Base-by-base conservation (phyloP, 2,113 vertebrate genomes). In the Macquaria ambigua region DNA sequence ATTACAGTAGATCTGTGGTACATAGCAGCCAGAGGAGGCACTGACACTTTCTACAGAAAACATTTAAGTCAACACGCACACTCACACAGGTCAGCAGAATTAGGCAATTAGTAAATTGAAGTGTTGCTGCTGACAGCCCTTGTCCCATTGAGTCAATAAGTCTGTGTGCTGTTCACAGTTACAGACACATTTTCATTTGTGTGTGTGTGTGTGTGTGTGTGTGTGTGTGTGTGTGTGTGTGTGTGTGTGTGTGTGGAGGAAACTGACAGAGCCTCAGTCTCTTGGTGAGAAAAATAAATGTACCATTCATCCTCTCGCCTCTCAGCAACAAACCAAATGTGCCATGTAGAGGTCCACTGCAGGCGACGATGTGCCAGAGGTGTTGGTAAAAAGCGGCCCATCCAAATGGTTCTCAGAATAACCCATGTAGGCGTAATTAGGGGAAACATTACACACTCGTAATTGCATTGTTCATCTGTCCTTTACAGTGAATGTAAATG, bases 41-140 rank as follows among this genome's bases (percentile, higher is more conserved):
- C 86, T 82, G 79, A 85, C 84, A 88, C 77, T 56, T 67, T 78
- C 66, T 75, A 84, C 73, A 89, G 81, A 48, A 68, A 81, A 72
- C 67, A 76, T 71, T 5, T 48, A 87, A 68, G 79, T 85, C 66
- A 58, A 61, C 63, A 73, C 15, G 2, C 83, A 87, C 62, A 58
- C 39, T 14, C 89, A 89, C 76, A 92, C 87, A 90, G 78, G 92
- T 93, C 93, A 94, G 92, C 93, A 92, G 89, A 92, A 85, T 86
- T 82, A 88, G 87, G 90, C 92, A 87, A 84, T 84, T 79, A 84
- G 82, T 78, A 66, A 88, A 90, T 83, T 87, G 86, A 92, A 88
- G 81, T 86, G 90, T 93, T 87, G 66, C 84, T 92, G 93, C 91
- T 87, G 92, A 93, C 93, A 95, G 93, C 93, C 94, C 94, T 95